phyloP scores from a whole-genome alignment of 1,140 invertebrate genomes.

The Chymomyza costata region DNA sequence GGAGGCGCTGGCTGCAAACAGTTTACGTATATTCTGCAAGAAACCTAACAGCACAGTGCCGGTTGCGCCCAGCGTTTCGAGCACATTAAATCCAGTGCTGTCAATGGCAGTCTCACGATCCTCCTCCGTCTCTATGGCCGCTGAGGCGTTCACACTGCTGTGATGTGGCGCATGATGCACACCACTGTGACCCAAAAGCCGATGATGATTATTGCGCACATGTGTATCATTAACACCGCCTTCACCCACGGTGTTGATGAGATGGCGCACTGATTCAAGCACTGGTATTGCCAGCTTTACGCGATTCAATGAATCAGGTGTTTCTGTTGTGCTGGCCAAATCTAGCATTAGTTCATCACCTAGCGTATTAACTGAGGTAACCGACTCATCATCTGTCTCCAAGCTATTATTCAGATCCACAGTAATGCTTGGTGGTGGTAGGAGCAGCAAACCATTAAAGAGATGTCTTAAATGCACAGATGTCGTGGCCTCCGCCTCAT shows the following conservation, averaged over 20 bases:
- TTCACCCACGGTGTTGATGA: slow-evolving; percentile 57
- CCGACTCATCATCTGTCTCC: slow-evolving; percentile 40
- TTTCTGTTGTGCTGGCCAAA: slow-evolving; percentile 28
- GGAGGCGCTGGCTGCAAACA: slow-evolving; percentile 60
- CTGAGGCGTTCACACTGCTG: slow-evolving; percentile 33
- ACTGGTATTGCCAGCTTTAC: slow-evolving; percentile 59
- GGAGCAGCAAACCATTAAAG: slow-evolving; percentile 35
- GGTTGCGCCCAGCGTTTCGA: slow-evolving; percentile 52
- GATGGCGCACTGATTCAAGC: slow-evolving; percentile 59
- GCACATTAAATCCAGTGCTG: slow-evolving; percentile 55
- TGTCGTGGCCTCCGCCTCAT: slow-evolving; percentile 42
- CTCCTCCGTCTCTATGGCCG: slow-evolving; percentile 68
- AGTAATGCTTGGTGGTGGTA: slow-evolving; percentile 20
- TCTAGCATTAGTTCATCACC: slow-evolving; percentile 34
- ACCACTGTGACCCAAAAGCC: slow-evolving; percentile 42
- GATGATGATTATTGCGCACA: slow-evolving; percentile 47
- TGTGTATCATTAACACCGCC: slow-evolving; percentile 57
- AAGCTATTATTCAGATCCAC: slow-evolving; percentile 16
- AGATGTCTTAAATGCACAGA: slow-evolving; percentile 48
- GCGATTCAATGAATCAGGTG: slow-evolving; percentile 39
- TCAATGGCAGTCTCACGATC: slow-evolving; percentile 62
- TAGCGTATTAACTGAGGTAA: slow-evolving; percentile 35
- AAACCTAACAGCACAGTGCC: slow-evolving; percentile 43
- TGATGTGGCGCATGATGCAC: slow-evolving; percentile 43
- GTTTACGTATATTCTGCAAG: slow-evolving; percentile 43